These are phyloP conservation scores for Pocillopora grandis DNA, from an alignment of 92 coral and sea anemone genomes.

Conservation along the genomic window DNA sequence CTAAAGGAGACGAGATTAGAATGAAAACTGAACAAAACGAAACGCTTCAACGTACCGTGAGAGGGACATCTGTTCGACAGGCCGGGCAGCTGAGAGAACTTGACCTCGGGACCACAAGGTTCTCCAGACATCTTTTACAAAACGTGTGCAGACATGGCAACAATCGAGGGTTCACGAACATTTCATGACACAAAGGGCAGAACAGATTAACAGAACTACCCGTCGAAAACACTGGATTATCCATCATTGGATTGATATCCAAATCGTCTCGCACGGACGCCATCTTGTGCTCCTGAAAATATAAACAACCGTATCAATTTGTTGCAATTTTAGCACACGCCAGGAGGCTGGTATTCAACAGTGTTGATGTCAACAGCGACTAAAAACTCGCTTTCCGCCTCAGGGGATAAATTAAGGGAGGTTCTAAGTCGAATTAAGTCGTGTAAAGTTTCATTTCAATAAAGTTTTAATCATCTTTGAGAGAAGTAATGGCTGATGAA, in stretches of 20 bases:
- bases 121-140: conserved; percentile 94
- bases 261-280: conserved; percentile 82
- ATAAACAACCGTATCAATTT: background rate
- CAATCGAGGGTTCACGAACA: conserved; percentile 87
- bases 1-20: background rate
- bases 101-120: conserved; percentile 92
- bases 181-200: conserved; percentile 87
- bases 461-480: background rate
- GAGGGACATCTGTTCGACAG: conserved; percentile 81
- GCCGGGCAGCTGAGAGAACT: conserved; percentile 87
- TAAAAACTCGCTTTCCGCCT: conserved; percentile 1
- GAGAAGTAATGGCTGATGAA: background rate
- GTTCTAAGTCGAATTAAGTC: background rate
- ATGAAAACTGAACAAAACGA: background rate
- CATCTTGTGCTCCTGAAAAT: conserved; percentile 86
- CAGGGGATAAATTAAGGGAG: background rate
- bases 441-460: conserved; percentile 7
- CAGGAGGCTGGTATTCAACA: background rate
- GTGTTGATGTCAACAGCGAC: background rate
- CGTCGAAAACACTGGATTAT: conserved; percentile 51
- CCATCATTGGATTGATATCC: conserved; percentile 82
- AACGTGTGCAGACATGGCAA: conserved; percentile 96
- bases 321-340: background rate
- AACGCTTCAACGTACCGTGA: conserved; percentile 59
- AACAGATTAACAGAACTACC: conserved; percentile 83